phyloP scores from a whole-genome alignment of 2,888 invertebrate species.

The Laspeyria flexula region DNA sequence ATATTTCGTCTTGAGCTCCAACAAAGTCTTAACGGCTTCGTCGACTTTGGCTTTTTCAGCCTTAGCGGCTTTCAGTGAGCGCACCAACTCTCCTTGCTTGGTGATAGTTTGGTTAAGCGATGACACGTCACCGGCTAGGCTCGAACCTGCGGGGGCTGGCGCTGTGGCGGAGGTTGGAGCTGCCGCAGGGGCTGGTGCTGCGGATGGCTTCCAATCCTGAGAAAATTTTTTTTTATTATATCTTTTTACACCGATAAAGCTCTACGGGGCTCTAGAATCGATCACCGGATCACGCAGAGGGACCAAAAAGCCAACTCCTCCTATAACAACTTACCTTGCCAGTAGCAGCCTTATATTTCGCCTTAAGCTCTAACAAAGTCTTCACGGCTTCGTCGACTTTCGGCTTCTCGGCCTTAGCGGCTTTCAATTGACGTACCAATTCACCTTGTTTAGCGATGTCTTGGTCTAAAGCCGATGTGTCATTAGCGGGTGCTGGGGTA shows the following conservation, averaged over 20 bases:
- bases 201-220: conserved; percentile 56
- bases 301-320: not conserved
- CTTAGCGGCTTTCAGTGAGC: conserved; percentile 89
- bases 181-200: conserved; percentile 32
- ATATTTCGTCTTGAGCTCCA: conserved; percentile 89
- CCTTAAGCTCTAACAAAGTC: conserved; percentile 88
- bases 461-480: conserved; percentile 57
- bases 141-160: too few species aligned
- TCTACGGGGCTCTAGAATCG: too few species aligned
- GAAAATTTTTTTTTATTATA: too few species aligned
- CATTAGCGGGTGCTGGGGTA: conserved; percentile 23
- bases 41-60: conserved; percentile 84
- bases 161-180: conserved; percentile 13
- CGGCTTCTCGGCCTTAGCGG: conserved; percentile 83
- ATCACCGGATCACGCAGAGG: too few species aligned
- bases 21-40: conserved; percentile 79
- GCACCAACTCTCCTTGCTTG: conserved; percentile 88
- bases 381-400: conserved; percentile 79
- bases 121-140: conserved; percentile 31
- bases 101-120: conserved; percentile 64
- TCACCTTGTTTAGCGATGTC: conserved; percentile 88
- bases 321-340: conserved; percentile 59
- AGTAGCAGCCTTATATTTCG: conserved; percentile 88
- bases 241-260: too few species aligned
- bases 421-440: conserved; percentile 89